phyloP scores from a whole-genome alignment of 2,113 vertebrate species.

The Rhinopithecus roxellana region DNA sequence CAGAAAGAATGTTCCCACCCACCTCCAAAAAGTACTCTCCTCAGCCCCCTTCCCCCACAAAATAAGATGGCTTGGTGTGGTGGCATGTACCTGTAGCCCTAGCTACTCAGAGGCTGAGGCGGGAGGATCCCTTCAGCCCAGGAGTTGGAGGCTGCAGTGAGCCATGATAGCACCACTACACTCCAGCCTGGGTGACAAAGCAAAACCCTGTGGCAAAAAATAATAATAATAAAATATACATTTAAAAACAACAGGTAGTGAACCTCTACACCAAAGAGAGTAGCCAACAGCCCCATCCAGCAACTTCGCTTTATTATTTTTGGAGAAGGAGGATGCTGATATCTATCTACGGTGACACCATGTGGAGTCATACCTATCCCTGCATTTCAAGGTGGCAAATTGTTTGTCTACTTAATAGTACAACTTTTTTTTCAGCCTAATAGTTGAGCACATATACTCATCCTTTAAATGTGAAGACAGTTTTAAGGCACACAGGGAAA shows the following conservation, averaged over 20 bases:
- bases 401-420: background rate
- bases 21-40: too few species aligned
- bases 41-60: too few species aligned
- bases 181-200: too few species aligned
- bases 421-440: background rate
- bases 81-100: too few species aligned
- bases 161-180: too few species aligned
- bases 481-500: background rate
- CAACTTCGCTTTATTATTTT: background rate
- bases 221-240: too few species aligned
- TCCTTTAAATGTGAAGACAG: background rate
- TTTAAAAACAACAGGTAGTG: background rate
- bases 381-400: background rate
- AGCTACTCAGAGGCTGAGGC: too few species aligned
- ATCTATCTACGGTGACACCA: background rate
- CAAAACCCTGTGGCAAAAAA: too few species aligned
- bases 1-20: too few species aligned
- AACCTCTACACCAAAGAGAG: background rate
- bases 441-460: background rate
- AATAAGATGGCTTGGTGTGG: too few species aligned
- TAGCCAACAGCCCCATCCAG: background rate
- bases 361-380: background rate
- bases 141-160: too few species aligned
- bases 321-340: background rate
- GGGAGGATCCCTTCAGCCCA: too few species aligned